A percentile compares a stretch with the other conserved stretches of the same genome.
Conservation (phyloP, 1,140 invertebrate genomes). For the Drosophila ambigua region DNA sequence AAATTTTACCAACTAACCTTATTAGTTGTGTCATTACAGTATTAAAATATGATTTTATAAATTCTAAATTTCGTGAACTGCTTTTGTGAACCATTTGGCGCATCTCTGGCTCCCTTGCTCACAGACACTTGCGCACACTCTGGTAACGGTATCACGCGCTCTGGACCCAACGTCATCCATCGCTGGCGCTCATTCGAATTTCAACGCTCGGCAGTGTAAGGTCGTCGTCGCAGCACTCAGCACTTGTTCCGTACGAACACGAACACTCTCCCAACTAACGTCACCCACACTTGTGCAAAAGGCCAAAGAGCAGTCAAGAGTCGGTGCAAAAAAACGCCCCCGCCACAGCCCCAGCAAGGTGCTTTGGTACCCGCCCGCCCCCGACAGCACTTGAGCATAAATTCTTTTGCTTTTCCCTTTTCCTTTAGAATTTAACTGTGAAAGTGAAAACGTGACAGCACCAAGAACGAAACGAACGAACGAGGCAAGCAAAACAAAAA, state of each 20-base stretch:
- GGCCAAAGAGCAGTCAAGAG: slow-evolving; percentile 27
- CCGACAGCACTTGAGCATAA: slow-evolving; percentile 31
- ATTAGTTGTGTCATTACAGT: too few species aligned
- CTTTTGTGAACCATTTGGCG: neutral
- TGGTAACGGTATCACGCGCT: slow-evolving; percentile 66
- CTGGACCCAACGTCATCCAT: slow-evolving; percentile 1
- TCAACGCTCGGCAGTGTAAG: slow-evolving; percentile 47
- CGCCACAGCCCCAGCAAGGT: neutral
- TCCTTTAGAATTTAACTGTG: slow-evolving; percentile 72
- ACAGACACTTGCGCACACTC: slow-evolving; percentile 57
- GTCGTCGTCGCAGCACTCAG: slow-evolving; percentile 34
- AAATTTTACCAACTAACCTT: too few species aligned
- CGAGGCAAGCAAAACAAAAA: slow-evolving; percentile 77
- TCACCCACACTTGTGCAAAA: slow-evolving; percentile 29
- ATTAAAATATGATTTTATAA: too few species aligned
- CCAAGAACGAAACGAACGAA: slow-evolving; percentile 55
- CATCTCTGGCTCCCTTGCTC: slow-evolving; percentile 9
- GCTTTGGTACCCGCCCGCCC: slow-evolving; percentile 7
- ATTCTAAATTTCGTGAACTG: too few species aligned
- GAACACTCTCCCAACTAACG: too few species aligned
- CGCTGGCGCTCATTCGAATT: slow-evolving; percentile 42
- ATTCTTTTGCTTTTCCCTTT: slow-evolving; percentile 38
- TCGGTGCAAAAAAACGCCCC: neutral
- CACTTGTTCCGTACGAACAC: too few species aligned
- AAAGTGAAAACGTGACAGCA: slow-evolving; percentile 73